Evolutionary conservation across 2,888 invertebrate species (phyloP).

Genomic region (Drosophila conformis): DNA sequence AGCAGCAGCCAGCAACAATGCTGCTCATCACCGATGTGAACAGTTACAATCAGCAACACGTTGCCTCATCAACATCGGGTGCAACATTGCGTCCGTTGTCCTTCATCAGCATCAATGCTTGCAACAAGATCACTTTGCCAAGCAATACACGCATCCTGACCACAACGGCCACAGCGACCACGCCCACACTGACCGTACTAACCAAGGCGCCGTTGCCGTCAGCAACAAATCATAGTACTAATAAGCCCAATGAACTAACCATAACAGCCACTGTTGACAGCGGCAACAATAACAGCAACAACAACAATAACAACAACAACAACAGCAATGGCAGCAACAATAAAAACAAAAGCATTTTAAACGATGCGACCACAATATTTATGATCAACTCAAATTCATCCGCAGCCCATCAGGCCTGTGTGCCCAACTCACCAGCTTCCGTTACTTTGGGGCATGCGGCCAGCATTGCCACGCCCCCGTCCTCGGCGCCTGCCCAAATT

Average conservation of each 20-base stretch:
- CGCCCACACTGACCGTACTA: conserved; percentile 57
- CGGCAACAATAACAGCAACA: conserved; percentile 33
- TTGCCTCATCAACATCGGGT: conserved; percentile 33
- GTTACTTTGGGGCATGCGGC: conserved; percentile 69
- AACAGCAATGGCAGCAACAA: conserved; percentile 37
- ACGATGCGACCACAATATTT: conserved; percentile 65
- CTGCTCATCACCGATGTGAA: conserved; percentile 81
- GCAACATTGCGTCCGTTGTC: conserved; percentile 79
- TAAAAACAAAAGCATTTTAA: conserved; percentile 40
- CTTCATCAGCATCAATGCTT: conserved; percentile 80
- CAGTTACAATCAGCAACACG: conserved; percentile 74
- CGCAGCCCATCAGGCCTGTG: conserved; percentile 72
- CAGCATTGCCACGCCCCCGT: conserved; percentile 70
- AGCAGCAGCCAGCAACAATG: conserved; percentile 77
- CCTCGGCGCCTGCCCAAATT: conserved; percentile 77
- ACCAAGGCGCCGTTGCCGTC: conserved; percentile 50
- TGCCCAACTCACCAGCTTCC: conserved; percentile 77
- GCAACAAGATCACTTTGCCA: conserved; percentile 81
- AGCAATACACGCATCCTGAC: conserved; percentile 80
- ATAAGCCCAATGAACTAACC: conserved; percentile 69
- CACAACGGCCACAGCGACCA: conserved; percentile 61
- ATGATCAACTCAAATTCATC: conserved; percentile 72
- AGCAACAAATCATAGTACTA: conserved; percentile 57
- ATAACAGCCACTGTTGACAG: conserved; percentile 60
- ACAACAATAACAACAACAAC: conserved; percentile 44